Evolutionary conservation across 2,113 vertebrate species (phyloP).

Genomic region (Ceratotherium simum): DNA sequence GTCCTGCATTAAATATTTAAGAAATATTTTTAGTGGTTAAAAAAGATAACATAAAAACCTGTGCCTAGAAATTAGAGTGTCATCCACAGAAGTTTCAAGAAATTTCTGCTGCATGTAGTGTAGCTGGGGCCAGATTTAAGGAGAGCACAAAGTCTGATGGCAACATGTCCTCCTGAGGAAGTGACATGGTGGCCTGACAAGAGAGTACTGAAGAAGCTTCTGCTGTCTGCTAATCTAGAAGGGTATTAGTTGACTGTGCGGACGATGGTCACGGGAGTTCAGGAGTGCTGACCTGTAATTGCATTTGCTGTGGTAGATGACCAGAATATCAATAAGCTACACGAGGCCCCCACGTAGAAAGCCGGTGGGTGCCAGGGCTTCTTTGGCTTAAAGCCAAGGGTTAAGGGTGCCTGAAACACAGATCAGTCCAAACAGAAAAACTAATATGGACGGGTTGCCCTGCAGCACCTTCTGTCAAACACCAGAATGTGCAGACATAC

Average conservation of each 20-base stretch:
- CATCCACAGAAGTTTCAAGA: not conserved
- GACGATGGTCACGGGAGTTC: not conserved
- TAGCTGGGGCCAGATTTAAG: not conserved
- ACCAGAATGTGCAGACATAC: not conserved
- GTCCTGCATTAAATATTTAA: constrained; percentile 29
- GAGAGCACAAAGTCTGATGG: not conserved
- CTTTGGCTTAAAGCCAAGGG: not conserved
- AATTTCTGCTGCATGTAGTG: not conserved
- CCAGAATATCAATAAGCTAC: not conserved
- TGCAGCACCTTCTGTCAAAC: not conserved
- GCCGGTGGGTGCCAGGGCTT: not conserved
- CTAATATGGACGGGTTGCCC: not conserved
- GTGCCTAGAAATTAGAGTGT: not conserved
- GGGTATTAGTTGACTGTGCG: not conserved
- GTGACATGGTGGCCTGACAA: not conserved
- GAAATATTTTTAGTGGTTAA: constrained; percentile 27
- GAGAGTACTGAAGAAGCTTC: not conserved
- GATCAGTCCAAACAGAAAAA: not conserved
- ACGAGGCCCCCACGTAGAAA: not conserved
- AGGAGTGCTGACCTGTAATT: not conserved
- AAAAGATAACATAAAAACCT: not conserved
- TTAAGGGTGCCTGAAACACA: not conserved
- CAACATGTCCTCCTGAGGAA: not conserved
- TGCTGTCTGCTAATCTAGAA: not conserved
- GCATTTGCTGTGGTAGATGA: not conserved